Evolutionary conservation across 2,113 vertebrate genomes (phyloP).

Genomic region (Candoia aspera): DNA sequence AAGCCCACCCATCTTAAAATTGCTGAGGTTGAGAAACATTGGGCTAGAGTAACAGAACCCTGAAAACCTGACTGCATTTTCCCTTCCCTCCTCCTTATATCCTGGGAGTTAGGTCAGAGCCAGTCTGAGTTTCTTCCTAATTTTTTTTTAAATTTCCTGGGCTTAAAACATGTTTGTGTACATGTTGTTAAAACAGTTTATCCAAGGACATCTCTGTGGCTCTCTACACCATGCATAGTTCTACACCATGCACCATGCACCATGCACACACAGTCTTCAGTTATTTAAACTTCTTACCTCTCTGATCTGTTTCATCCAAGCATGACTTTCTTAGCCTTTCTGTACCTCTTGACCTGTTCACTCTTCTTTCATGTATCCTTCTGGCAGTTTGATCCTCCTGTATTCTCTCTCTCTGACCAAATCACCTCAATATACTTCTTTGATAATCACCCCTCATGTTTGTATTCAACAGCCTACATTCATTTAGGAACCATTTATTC

Average conservation of each 20-base stretch:
- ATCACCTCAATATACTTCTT: neutral
- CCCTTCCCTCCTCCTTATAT: too few relatives aligned
- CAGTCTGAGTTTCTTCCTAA: too few relatives aligned
- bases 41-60: too few relatives aligned
- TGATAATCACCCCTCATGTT: neutral
- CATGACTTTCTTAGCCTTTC: neutral
- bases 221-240: neutral
- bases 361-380: neutral
- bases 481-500: neutral
- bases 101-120: too few relatives aligned
- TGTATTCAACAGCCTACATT: neutral
- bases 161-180: too few relatives aligned
- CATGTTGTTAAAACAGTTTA: neutral
- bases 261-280: neutral
- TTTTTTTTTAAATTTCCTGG: too few relatives aligned
- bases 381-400: neutral
- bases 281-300: neutral
- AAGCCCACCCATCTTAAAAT: too few relatives aligned
- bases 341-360: neutral
- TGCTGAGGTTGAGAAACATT: too few relatives aligned
- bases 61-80: too few relatives aligned
- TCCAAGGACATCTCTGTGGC: neutral
- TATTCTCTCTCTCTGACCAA: neutral
- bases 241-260: too few relatives aligned
- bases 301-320: neutral